phyloP scores from a whole-genome alignment of 2,797 vertebrate species.

The Lycodopsis pacificus region DNA sequence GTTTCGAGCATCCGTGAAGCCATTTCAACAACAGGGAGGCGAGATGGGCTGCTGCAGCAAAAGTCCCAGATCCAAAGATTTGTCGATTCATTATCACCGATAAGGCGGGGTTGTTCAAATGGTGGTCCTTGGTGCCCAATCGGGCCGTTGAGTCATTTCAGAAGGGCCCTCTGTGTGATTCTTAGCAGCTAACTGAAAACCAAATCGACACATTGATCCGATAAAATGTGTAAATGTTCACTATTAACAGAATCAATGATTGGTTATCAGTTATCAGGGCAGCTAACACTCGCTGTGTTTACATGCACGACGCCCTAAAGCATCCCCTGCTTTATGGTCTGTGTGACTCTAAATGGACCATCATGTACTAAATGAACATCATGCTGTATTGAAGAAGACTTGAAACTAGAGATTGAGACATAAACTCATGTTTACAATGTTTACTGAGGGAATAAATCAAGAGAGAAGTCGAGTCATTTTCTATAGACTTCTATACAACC shows the following conservation, averaged over 20 bases:
- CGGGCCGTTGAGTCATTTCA: constrained; percentile 43
- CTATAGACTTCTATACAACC: too few relatives aligned
- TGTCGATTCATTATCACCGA: constrained; percentile 33
- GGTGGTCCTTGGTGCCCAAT: constrained; percentile 40
- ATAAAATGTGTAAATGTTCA: constrained; percentile 50
- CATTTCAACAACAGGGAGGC: constrained; percentile 49
- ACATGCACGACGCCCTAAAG: background rate
- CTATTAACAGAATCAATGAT: constrained; percentile 51
- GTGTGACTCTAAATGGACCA: too few relatives aligned
- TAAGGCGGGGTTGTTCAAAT: constrained; percentile 56
- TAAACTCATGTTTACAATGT: too few relatives aligned
- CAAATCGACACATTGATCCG: constrained; percentile 40
- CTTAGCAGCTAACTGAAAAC: constrained; percentile 59
- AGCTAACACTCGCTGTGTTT: background rate
- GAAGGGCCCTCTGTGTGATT: constrained; percentile 36
- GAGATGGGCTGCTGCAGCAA: constrained; percentile 23
- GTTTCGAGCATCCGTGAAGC: constrained; percentile 39
- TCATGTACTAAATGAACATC: too few relatives aligned
- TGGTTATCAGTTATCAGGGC: constrained; percentile 17
- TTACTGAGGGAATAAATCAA: too few relatives aligned
- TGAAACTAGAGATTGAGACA: too few relatives aligned
- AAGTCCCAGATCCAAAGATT: constrained; percentile 54
- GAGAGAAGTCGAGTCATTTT: too few relatives aligned
- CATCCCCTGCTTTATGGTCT: too few relatives aligned
- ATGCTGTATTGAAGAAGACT: too few relatives aligned